Evolutionary conservation across 92 coral and sea anemone genomes (phyloP), one percentile per base, ranked within the genome.

Genomic region (Epizoanthus fatuus): DNA sequence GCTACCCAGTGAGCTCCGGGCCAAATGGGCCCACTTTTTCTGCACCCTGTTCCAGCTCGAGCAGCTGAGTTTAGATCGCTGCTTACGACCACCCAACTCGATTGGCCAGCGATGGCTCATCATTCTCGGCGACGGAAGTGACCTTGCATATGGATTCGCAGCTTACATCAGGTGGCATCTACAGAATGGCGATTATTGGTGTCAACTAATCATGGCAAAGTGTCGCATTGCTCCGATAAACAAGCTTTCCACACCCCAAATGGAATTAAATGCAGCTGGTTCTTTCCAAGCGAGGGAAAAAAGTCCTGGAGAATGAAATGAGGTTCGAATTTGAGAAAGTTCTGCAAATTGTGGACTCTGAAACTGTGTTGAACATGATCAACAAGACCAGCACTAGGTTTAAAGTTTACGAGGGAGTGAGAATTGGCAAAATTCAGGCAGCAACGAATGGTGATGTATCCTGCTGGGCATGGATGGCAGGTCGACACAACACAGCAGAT

Each of bases 341-440:
- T 29, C 35, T 29, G 35, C 35, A 29, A 29, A 29, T 29, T 29
- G 35, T 29, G 1, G 93, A 93, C 78, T 93, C 93, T 1, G 92
- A 90, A 75, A 93, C 96, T 19, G 95, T 90, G 15, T 44, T 92
- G 58, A 89, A 52, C 84, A 90, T 85, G 95, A 84, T 88, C 52
- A 29, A 29, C 35, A 29, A 29, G 35, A 29, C 35, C 35, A 29
- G 35, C 35, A 29, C 35, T 29, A 29, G 35, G 35, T 29, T 29
- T 29, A 29, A 29, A 29, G 35, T 91, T 85, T 81, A 14, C 19
- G 87, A 86, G 35, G 90, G 95, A 47, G 87, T 88, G 7, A 67
- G 89, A 68, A 70, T 87, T 53, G 92, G 92, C 40, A 86, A 91
- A 40, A 72, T 87, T 45, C 90, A 86, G 55, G 90, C 93, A 19